These are phyloP conservation scores for Hippocampus kuda DNA, from an alignment of 2,797 vertebrate genomes.

Conservation along the genomic window DNA sequence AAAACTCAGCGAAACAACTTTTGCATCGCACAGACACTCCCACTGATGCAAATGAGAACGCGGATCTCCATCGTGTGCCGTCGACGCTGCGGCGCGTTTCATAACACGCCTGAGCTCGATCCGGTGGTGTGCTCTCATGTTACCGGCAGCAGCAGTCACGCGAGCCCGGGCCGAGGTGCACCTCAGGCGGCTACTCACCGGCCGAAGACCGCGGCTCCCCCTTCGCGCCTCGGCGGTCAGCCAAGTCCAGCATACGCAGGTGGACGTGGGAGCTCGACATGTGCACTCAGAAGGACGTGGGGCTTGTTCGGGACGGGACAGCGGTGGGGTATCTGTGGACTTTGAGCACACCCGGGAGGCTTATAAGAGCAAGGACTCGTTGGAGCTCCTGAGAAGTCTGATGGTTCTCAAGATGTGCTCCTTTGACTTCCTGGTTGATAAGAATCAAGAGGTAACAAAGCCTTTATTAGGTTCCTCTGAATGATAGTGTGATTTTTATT, in stretches of 20 bases:
- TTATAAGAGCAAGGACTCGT: slow-evolving; percentile 78
- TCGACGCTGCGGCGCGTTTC: not conserved
- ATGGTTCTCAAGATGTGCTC: slow-evolving; percentile 84
- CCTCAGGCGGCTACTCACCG: not conserved
- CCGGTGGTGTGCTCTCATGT: not conserved
- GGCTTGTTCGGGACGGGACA: not conserved
- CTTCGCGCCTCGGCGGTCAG: not conserved
- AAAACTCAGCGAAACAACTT: not conserved
- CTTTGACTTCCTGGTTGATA: slow-evolving; percentile 72
- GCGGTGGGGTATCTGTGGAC: slow-evolving; percentile 55
- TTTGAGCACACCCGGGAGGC: slow-evolving; percentile 75
- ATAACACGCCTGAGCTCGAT: not conserved
- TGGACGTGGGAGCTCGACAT: slow-evolving; percentile 5
- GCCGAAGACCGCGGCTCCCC: not conserved
- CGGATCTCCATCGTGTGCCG: not conserved
- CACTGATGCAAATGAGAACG: not conserved
- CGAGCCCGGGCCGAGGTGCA: slow-evolving; percentile 4
- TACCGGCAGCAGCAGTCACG: not conserved
- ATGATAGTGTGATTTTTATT: not conserved
- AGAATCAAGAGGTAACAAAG: slow-evolving; percentile 64
- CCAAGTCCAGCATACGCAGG: slow-evolving; percentile 1
- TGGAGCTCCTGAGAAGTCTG: slow-evolving; percentile 77
- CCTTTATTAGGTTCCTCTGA: not conserved
- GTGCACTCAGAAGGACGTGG: not conserved
- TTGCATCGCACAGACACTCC: not conserved